Base-by-base conservation (phyloP, 2,888 invertebrate genomes). In the Phalera bucephala region DNA sequence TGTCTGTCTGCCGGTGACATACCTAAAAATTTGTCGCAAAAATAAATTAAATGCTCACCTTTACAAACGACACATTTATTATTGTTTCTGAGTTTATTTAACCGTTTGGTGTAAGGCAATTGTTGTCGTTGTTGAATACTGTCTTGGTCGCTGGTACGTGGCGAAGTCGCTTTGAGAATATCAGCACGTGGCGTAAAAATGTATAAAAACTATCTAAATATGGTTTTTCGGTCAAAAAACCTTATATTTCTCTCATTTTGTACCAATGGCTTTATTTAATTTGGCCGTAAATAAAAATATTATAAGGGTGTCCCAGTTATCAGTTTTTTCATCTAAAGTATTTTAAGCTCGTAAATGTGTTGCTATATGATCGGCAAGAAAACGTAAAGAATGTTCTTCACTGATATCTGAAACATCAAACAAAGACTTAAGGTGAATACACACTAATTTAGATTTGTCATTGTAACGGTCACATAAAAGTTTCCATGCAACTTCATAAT, bases 201-300 rank as follows among this genome's bases (percentile, higher is more conserved):
- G 17, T 17, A 17, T 17, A 17, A 14, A 31, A 31, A 1, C 13
- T 11, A 1, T 13, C 14, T 4, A 31, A n/a, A 2, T 3, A 14
- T 2, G 31, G 22, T 2, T 3, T 8, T 0, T 22, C 14, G 1
- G 2, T n/a, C 12, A 31, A 21, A 1, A 2, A 8, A 20, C 11
- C 20, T 11, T 33, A 27, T 20, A 14, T 27, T 33, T 27, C 9
- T 33, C 33, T 27, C 33, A 33, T 20, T 33, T 33, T 3, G 5
- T 17, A 17, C 17, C 3, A 3, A 5, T 17, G 5, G 5, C 17
- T 3, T 17, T 17, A 17, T 17, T 5, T 5, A 17, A 17, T 17
- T 17, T 17, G 3, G 17, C 3, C 17, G 17, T 5, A 17, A 17
- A 17, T 5, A 17, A 19, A 29, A 29, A 17, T 3, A 17, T 17